phyloP scores from a whole-genome alignment of 2,797 vertebrate species.

The Myripristis jacobus region DNA sequence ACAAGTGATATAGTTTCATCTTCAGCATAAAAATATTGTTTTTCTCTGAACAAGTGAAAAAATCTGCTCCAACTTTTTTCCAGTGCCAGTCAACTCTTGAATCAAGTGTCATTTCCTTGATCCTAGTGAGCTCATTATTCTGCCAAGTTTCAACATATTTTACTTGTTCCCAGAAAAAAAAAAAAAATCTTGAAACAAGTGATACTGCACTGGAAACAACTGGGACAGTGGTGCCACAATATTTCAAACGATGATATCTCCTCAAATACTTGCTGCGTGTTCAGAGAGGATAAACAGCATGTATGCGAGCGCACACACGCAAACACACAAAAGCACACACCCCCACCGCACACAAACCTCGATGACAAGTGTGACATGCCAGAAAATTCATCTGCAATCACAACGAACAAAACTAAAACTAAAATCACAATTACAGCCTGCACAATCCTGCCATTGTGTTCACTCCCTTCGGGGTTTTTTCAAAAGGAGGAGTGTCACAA shows the following conservation, averaged over 20 bases:
- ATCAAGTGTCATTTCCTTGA: too few species aligned
- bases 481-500: slow-evolving; percentile 56
- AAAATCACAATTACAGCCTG: slow-evolving; percentile 67
- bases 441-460: slow-evolving; percentile 72
- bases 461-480: slow-evolving; percentile 38
- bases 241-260: background rate
- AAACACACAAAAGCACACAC: slow-evolving; percentile 49
- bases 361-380: slow-evolving; percentile 58
- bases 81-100: too few species aligned
- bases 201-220: too few species aligned
- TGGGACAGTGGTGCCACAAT: background rate
- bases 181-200: too few species aligned
- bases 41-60: too few species aligned
- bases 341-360: background rate
- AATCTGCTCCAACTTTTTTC: too few species aligned
- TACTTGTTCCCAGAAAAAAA: too few species aligned
- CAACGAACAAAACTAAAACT: slow-evolving; percentile 65
- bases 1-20: too few species aligned
- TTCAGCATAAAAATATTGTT: too few species aligned
- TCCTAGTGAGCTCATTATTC: too few species aligned
- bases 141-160: too few species aligned
- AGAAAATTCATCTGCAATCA: slow-evolving; percentile 71
- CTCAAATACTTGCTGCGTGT: slow-evolving; percentile 31
- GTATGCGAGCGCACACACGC: slow-evolving; percentile 31
- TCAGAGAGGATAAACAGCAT: slow-evolving; percentile 48